Base-by-base conservation (phyloP, 1,140 invertebrate genomes). In the Dendroctonus ponderosae region DNA sequence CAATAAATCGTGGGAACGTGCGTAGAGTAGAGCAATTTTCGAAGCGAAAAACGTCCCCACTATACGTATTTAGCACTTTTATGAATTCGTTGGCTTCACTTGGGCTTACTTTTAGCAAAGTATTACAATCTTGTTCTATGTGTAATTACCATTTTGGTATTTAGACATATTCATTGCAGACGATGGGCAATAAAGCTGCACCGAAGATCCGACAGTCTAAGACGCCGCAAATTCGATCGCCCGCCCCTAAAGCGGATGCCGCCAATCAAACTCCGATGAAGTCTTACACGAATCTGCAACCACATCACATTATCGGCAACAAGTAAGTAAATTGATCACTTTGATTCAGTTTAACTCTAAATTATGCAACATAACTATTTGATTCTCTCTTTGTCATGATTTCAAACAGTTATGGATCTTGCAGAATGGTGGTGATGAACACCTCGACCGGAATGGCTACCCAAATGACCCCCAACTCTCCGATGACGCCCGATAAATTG, bases 221-320 rank as follows among this genome's bases (percentile, higher is more conserved):
- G 75, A 66, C 73, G 64, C 79, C 80, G 0, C 83, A 85, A 70
- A 83, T 86, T 64, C 79, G 87, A 54, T 86, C 85, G 26, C 85
- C 85, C 40, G 85, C 85, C 40, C 84, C 85, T 56, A 89, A 89
- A 79, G 84, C 87, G 44, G 88, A 89, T 79, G 87, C 87, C 14
- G 85, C 86, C 12, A 89, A 89, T 78, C 87, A 89, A 78, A 89
- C 85, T 14, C 86, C 85, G 77, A 80, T 81, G 57, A 80, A 74
- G 70, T 73, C 78, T 70, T 74, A 78, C 54, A 73, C 70, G 37
- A 77, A 72, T 49, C 74, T 75, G 42, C 79, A 80, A 39, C 81
- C 80, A 62, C 81, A 77, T 79, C 81, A 82, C 71, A 60, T 76
- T 7, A 70, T 74, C 9, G 70, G 72, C 57, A 80, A 78, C 60